Conservation (phyloP, 1,140 invertebrate genomes). For the Drosophila bocki region DNA sequence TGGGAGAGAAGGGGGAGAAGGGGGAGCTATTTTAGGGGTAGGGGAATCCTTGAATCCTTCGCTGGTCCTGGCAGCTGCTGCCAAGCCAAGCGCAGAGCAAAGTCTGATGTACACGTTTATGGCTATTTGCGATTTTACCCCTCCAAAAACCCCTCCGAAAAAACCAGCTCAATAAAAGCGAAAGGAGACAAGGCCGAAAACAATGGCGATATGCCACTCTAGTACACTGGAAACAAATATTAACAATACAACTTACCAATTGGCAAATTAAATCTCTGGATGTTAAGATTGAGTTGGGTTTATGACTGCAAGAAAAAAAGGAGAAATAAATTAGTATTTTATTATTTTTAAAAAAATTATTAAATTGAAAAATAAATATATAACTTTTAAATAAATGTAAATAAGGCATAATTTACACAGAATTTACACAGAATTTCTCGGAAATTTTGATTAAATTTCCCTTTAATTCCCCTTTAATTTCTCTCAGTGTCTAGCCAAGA, state of each 20-base stretch:
- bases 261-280: too few species aligned
- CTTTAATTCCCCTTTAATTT: background rate
- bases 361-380: too few species aligned
- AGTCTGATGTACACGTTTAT: constrained; percentile 64
- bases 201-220: constrained; percentile 18
- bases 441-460: too few species aligned
- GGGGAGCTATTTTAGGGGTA: constrained; percentile 2
- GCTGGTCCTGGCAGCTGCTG: constrained; percentile 43
- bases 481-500: constrained; percentile 3
- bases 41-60: background rate
- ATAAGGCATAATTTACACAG: too few species aligned
- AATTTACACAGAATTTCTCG: too few species aligned
- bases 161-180: constrained; percentile 41
- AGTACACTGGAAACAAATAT: constrained; percentile 3
- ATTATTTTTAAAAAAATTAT: too few species aligned
- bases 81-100: constrained; percentile 38
- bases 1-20: background rate
- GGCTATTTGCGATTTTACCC: constrained; percentile 62
- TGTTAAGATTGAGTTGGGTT: background rate
- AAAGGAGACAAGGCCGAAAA: constrained; percentile 37
- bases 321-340: background rate
- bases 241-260: background rate
- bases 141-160: background rate
- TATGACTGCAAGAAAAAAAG: background rate
- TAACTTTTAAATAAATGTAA: too few species aligned